Base-by-base conservation (phyloP, 2,888 invertebrate genomes). In the Drosophila longiperda region DNA sequence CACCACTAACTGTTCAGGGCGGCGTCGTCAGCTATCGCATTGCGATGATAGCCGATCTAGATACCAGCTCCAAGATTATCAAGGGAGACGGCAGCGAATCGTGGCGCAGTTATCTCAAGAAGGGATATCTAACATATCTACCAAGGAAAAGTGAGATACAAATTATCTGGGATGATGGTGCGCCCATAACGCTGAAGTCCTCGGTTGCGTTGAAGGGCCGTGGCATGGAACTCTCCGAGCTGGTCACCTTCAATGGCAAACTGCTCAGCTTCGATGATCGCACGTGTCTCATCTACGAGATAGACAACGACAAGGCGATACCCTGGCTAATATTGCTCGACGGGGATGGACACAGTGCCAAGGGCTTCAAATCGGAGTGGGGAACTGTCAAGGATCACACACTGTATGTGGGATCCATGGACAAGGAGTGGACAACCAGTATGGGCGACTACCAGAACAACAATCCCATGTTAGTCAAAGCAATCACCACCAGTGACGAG, bases 331-430 rank as follows among this genome's bases (percentile, higher is more conserved):
- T 99, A 72, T 93, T 99, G 52, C 95, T 96, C 64, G 99, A 99
- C 94, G 99, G 99, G 0, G 96, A 98, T 93, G 99, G 99, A 6
- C 95, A 94, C 80, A 94, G 93, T 42, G 93, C 94, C 20, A 96
- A 96, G 87, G 96, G 99, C 6, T 99, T 98, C 91, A 99, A 99
- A 92, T 96, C 97, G 5, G 99, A 99, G 93, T 99, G 99, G 99
- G 98, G 98, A 7, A 96, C 99, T 0, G 96, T 99, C 0, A 98
- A 98, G 93, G 96, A 98, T 92, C 95, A 97, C 70, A 94, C 95
- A 29, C 92, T 99, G 0, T 98, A 97, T 92, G 95, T 99, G 1
- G 99, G 99, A 0, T 98, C 99, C 15, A 96, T 99, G 94, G 98
- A 98, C 6, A 98, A 99, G 93, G 99, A 99, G 93, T 99, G 99